A percentile compares a stretch with the other conserved stretches of the same genome.
phyloP scores from a whole-genome alignment of 2,113 vertebrate genomes.

The Condylura cristata region DNA sequence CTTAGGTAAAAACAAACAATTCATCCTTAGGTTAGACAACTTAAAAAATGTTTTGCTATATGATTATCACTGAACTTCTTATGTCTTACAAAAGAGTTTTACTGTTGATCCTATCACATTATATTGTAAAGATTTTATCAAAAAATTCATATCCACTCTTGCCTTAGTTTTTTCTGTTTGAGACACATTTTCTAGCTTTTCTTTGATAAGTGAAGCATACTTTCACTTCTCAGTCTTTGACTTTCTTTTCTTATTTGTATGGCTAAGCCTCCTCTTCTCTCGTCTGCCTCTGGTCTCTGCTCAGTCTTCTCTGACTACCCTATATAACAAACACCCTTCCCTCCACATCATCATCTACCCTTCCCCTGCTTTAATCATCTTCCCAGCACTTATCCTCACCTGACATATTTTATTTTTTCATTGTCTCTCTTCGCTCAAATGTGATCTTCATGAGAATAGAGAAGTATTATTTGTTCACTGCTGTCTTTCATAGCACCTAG shows the following conservation, averaged over 20 bases:
- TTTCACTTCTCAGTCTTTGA: neutral
- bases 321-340: neutral
- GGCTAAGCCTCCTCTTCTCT: neutral
- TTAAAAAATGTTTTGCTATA: neutral
- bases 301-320: neutral
- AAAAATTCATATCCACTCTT: neutral
- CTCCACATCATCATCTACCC: slow-evolving; percentile 9
- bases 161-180: neutral
- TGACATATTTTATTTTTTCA: slow-evolving; percentile 66
- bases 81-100: neutral
- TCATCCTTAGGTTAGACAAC: neutral
- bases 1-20: neutral
- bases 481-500: slow-evolving; percentile 62
- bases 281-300: neutral
- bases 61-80: neutral
- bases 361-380: slow-evolving; percentile 53
- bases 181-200: neutral
- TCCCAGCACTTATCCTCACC: slow-evolving; percentile 61
- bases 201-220: neutral
- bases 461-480: slow-evolving; percentile 65
- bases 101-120: neutral
- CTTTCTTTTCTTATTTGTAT: neutral
- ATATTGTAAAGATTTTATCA: neutral
- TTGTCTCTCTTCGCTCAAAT: slow-evolving; percentile 64
- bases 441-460: slow-evolving; percentile 70